A percentile compares a stretch with the other conserved stretches of the same genome.
These are phyloP conservation scores for Papilio polytes DNA, from an alignment of 1,140 invertebrate species.

Conservation along the genomic window DNA sequence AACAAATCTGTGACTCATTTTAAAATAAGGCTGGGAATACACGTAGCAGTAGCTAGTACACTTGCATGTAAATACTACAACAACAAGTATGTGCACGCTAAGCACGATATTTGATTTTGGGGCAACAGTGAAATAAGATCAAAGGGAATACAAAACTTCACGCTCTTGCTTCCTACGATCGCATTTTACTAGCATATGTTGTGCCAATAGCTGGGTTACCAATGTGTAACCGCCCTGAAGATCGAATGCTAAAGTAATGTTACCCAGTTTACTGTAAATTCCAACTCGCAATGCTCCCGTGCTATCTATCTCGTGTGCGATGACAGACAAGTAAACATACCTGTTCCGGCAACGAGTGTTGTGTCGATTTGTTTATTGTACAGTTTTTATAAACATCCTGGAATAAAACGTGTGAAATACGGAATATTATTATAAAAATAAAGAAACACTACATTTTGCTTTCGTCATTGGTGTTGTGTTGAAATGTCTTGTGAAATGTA, in stretches of 20 bases:
- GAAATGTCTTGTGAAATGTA: not conserved
- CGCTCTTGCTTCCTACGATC: too few relatives aligned
- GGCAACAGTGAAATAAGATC: too few relatives aligned
- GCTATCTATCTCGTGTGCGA: not conserved
- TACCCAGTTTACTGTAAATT: not conserved
- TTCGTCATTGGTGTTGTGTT: not conserved
- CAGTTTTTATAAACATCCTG: slow-evolving; percentile 8
- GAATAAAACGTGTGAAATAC: not conserved
- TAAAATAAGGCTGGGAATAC: not conserved
- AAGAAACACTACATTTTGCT: not conserved
- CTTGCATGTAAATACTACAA: too few relatives aligned
- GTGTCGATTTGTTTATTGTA: slow-evolving; percentile 15
- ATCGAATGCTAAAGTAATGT: not conserved
- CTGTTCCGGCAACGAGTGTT: not conserved
- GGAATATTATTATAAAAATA: not conserved
- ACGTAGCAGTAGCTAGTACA: too few relatives aligned
- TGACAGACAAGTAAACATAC: slow-evolving; percentile 23
- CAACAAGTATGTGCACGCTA: too few relatives aligned
- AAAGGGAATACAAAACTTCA: too few relatives aligned
- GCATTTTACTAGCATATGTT: too few relatives aligned
- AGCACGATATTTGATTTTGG: too few relatives aligned
- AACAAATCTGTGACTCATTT: not conserved
- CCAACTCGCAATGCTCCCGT: not conserved
- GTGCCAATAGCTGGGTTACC: too few relatives aligned
- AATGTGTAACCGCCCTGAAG: not conserved